These are phyloP conservation scores for Antheraea pernyi DNA, from an alignment of 1,140 invertebrate species.

Conservation along the genomic window DNA sequence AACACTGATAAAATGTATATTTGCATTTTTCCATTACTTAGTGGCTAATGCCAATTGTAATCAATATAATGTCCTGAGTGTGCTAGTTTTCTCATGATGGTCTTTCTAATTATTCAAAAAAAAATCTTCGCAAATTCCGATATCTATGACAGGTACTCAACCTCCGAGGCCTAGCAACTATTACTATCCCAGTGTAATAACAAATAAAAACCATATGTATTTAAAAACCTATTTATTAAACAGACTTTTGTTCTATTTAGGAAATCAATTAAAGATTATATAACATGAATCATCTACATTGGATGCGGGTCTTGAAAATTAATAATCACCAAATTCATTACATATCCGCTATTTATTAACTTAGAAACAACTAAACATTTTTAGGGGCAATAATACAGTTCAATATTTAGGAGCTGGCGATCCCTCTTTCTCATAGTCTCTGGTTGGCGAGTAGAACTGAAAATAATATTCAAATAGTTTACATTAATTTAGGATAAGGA, in stretches of 20 bases:
- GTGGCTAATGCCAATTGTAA: too few relatives aligned
- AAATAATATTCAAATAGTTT: slow-evolving; percentile 35
- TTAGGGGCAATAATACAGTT: slow-evolving; percentile 28
- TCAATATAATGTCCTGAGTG: too few relatives aligned
- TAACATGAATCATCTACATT: neutral
- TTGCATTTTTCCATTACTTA: too few relatives aligned
- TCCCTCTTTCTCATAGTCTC: slow-evolving; percentile 82
- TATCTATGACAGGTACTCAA: too few relatives aligned
- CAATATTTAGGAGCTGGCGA: slow-evolving; percentile 84
- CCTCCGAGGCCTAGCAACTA: too few relatives aligned
- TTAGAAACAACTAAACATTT: slow-evolving; percentile 51
- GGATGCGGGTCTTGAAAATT: neutral
- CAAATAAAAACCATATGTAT: neutral
- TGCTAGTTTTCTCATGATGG: too few relatives aligned
- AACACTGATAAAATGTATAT: too few relatives aligned
- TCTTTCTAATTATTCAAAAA: too few relatives aligned
- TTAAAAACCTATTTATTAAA: neutral
- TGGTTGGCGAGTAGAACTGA: slow-evolving; percentile 84
- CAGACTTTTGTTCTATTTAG: neutral
- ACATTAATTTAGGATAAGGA: neutral
- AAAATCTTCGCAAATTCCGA: too few relatives aligned
- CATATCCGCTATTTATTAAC: slow-evolving; percentile 69
- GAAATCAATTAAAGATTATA: neutral
- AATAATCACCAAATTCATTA: slow-evolving; percentile 34
- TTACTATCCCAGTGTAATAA: neutral